Conservation (phyloP, 92 coral and sea anemone genomes). For the Muricea muricata region DNA sequence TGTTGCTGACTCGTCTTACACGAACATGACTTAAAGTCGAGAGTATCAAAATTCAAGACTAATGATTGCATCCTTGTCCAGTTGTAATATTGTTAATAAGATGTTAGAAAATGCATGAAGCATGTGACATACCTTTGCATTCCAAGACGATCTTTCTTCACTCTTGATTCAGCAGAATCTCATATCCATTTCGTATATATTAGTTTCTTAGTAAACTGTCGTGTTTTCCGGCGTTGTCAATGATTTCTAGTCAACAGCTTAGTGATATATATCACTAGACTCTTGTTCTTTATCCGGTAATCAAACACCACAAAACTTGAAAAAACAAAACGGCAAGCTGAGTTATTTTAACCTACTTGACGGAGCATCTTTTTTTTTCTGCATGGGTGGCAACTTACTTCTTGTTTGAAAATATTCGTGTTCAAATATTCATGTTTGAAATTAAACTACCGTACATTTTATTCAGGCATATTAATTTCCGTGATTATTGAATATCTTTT, state of each 20-base stretch:
- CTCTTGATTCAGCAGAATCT: neutral
- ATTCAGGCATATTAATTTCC: neutral
- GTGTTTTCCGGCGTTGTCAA: neutral
- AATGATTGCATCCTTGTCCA: too few relatives aligned
- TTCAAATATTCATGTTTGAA: too few relatives aligned
- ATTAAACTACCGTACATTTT: too few relatives aligned
- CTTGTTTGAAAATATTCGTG: neutral
- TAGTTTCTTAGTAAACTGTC: neutral
- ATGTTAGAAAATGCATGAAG: too few relatives aligned
- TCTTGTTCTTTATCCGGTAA: neutral
- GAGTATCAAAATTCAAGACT: too few relatives aligned
- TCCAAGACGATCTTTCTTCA: neutral
- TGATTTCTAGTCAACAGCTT: constrained; percentile 5
- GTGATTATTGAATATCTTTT: neutral
- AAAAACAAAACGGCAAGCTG: constrained; percentile 1
- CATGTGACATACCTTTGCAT: neutral
- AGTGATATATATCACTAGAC: constrained; percentile 6
- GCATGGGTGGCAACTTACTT: neutral
- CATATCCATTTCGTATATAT: neutral
- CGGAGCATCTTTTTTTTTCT: neutral
- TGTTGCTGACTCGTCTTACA: too few relatives aligned
- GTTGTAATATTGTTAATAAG: too few relatives aligned
- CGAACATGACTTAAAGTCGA: too few relatives aligned
- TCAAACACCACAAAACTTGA: constrained; percentile 2
- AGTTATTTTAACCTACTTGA: constrained; percentile 14